A percentile compares a stretch with the other conserved stretches of the same genome.
These are phyloP conservation scores for Eupsilia transversa DNA, from an alignment of 2,888 invertebrate genomes.

Conservation along the genomic window DNA sequence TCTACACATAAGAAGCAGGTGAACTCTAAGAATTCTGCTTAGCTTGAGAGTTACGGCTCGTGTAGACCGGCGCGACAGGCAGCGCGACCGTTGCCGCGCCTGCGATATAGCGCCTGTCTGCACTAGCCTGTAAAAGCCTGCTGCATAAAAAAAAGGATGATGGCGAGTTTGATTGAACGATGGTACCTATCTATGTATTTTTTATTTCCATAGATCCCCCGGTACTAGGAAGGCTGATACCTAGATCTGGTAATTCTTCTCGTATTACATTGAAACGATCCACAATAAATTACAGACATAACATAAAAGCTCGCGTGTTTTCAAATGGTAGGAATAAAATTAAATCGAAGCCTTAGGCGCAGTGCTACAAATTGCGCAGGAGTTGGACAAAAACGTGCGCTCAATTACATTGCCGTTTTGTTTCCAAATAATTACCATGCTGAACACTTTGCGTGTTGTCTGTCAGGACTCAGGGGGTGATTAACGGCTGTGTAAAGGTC, in stretches of 20 bases:
- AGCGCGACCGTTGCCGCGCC: no score
- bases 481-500: slow-evolving; percentile 25
- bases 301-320: slow-evolving; percentile 55
- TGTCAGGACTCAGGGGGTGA: slow-evolving; percentile 20
- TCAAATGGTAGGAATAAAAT: slow-evolving; percentile 48
- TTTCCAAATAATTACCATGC: slow-evolving; percentile 53
- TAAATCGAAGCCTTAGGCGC: slow-evolving; percentile 40
- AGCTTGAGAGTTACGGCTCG: no score
- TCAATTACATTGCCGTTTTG: slow-evolving; percentile 45
- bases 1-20: background rate
- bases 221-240: background rate
- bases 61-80: no score
- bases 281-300: slow-evolving; percentile 16
- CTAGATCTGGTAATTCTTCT: slow-evolving; percentile 2
- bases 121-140: no score
- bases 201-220: background rate
- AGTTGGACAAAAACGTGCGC: slow-evolving; percentile 48
- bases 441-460: slow-evolving; percentile 30
- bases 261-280: slow-evolving; percentile 2
- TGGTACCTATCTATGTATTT: background rate
- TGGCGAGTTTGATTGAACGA: no score
- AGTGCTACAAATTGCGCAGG: slow-evolving; percentile 53
- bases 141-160: background rate
- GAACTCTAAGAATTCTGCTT: background rate
- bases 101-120: no score